Base-by-base conservation (phyloP, 2,113 vertebrate species). In the Syngnathus floridae region DNA sequence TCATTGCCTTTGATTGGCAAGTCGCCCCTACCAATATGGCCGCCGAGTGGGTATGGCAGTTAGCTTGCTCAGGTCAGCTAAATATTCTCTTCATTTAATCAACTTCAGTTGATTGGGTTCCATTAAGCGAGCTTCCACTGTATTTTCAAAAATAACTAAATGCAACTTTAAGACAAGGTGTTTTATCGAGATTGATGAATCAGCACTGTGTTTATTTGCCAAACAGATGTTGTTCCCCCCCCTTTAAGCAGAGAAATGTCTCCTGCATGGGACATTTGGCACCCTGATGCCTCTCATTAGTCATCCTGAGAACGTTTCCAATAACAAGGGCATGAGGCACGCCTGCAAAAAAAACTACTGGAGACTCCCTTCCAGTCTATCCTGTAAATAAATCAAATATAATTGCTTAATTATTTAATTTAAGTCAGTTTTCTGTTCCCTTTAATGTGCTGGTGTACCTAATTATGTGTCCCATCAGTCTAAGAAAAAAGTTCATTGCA, bases 261-360 rank as follows among this genome's bases (percentile, higher is more conserved):
- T 87, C 86, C 84, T 87, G 88, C 88, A 90, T 43, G 88, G 91
- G 87, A 89, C 90, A 91, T 91, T 90, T 90, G 90, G 88, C 90
- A 87, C 85, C 75, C 82, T 80, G 82, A 88, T 84, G 87, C 80
- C 85, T 80, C 83, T 88, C 88, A 90, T 92, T 87, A 91, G 87
- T 92, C 90, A 92, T 84, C 49, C 56, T 78, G 76, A 87, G 84
- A 82, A 73, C 81, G 74, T 87, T 87, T 89, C 83, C 79, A 86
- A 89, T 85, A 88, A 89, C 90, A 90, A 91, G 90, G 91, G 82
- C 89, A 82, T 71, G 72, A 79, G 70, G 76, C 75, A 82, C 77
- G 76, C 67, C 70, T 77, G 71, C 76, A 81, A 85, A 86, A 89
- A 17, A 48, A 7, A 19, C 17, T 19, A 19, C 5, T 48, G 17